Evolutionary conservation across 2,888 invertebrate species (phyloP).

Genomic region (Pseudoips prasinana): DNA sequence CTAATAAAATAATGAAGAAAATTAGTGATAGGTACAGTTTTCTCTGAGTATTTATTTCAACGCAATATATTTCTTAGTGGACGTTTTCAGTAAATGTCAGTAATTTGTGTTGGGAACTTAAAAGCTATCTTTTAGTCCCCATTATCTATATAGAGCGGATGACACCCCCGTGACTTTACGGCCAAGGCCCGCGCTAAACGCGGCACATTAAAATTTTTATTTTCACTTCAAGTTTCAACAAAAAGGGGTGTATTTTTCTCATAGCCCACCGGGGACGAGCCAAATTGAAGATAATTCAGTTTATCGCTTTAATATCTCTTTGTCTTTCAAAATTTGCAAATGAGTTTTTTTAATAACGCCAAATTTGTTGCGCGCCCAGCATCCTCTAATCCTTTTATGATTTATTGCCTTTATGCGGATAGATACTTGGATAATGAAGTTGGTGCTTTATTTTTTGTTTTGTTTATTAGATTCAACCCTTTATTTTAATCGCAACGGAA

Average conservation of each 20-base stretch:
- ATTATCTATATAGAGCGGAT: constrained; percentile 33
- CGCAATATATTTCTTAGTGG: no score
- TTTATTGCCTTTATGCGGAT: constrained; percentile 57
- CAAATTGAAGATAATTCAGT: constrained; percentile 71
- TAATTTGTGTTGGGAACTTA: no score
- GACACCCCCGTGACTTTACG: constrained; percentile 36
- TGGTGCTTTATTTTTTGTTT: constrained; percentile 43
- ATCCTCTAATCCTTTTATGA: constrained; percentile 67
- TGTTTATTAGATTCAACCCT: constrained; percentile 47
- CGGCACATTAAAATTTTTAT: constrained; percentile 63
- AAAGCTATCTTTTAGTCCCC: no score
- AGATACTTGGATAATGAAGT: constrained; percentile 53
- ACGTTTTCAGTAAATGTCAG: no score
- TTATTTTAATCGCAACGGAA: constrained; percentile 23
- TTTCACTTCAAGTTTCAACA: constrained; percentile 45
- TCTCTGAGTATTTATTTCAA: no score
- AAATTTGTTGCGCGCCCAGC: constrained; percentile 64
- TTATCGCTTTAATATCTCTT: constrained; percentile 77
- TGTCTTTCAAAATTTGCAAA: constrained; percentile 80
- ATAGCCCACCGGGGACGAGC: constrained; percentile 51
- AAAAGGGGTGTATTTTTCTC: constrained; percentile 54
- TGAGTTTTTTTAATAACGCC: constrained; percentile 80
- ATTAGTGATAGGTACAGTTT: no score
- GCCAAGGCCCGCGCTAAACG: constrained; percentile 31
- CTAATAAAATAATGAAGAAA: no score